A percentile compares a stretch with the other conserved stretches of the same genome.
phyloP scores from a whole-genome alignment of 2,113 vertebrate species.

The Perca flavescens region DNA sequence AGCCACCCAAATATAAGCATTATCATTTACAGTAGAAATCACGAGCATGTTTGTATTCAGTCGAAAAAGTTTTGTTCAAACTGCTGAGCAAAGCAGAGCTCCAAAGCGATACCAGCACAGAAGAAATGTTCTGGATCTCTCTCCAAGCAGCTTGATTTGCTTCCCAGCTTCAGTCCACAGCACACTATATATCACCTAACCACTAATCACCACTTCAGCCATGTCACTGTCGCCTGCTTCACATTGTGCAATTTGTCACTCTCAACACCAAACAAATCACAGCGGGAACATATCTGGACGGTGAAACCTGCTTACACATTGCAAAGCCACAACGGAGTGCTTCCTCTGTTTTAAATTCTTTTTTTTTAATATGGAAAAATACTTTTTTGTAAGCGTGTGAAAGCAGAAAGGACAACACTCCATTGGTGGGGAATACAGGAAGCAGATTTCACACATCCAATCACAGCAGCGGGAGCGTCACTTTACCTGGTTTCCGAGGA shows the following conservation, averaged over 20 bases:
- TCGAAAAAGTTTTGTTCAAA: background rate
- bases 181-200: constrained; percentile 47
- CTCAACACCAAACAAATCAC: constrained; percentile 69
- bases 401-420: constrained; percentile 19
- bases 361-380: background rate
- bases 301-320: constrained; percentile 74
- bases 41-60: background rate
- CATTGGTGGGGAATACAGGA: constrained; percentile 32
- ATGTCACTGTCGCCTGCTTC: constrained; percentile 56
- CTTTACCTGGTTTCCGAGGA: constrained; percentile 99
- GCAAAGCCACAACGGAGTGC: constrained; percentile 57
- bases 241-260: constrained; percentile 65
- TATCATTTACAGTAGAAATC: background rate
- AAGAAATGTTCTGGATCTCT: constrained; percentile 22
- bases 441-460: constrained; percentile 76
- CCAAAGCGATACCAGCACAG: constrained; percentile 34
- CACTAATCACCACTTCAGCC: constrained; percentile 62
- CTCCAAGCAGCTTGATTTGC: constrained; percentile 54
- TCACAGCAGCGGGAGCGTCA: constrained; percentile 76
- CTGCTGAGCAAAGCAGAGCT: constrained; percentile 60
- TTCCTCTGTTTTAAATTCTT: background rate
- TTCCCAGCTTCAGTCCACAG: constrained; percentile 58
- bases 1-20: background rate
- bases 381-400: too few relatives aligned
- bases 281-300: constrained; percentile 57